These are phyloP conservation scores for Centrocercus urophasianus DNA, from an alignment of 2,113 vertebrate species.

Conservation along the genomic window DNA sequence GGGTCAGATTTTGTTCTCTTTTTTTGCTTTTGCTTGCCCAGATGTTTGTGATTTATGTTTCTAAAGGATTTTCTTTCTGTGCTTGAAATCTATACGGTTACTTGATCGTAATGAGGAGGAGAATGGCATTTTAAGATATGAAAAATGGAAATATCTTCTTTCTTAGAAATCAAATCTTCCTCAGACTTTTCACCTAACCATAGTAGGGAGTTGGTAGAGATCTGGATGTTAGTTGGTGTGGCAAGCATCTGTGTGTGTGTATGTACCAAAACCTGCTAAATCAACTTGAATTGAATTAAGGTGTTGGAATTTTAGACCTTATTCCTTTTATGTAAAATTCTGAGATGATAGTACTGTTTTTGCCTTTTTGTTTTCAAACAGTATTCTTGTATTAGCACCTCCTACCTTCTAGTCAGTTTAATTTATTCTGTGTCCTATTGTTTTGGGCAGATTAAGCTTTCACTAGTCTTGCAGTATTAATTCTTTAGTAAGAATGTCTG, in stretches of 20 bases:
- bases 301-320: not conserved
- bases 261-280: not conserved
- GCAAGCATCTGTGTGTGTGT: not conserved
- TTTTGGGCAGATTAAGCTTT: slow-evolving; percentile 4
- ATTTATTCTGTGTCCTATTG: not conserved
- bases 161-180: not conserved
- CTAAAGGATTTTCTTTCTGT: not conserved
- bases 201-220: not conserved
- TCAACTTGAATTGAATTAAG: not conserved
- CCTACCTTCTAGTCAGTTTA: not conserved
- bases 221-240: not conserved
- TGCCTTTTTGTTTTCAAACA: not conserved
- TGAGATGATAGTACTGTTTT: not conserved
- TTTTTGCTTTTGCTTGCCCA: not conserved
- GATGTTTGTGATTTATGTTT: not conserved
- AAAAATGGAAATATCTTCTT: not conserved
- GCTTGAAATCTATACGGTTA: not conserved
- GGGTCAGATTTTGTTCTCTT: not conserved
- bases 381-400: not conserved
- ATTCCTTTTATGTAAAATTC: not conserved
- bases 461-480: not conserved
- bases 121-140: not conserved
- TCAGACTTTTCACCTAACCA: not conserved
- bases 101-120: not conserved
- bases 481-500: not conserved